Base-by-base conservation (phyloP, 2,888 invertebrate genomes). In the Zygothrica quintamaculata region DNA sequence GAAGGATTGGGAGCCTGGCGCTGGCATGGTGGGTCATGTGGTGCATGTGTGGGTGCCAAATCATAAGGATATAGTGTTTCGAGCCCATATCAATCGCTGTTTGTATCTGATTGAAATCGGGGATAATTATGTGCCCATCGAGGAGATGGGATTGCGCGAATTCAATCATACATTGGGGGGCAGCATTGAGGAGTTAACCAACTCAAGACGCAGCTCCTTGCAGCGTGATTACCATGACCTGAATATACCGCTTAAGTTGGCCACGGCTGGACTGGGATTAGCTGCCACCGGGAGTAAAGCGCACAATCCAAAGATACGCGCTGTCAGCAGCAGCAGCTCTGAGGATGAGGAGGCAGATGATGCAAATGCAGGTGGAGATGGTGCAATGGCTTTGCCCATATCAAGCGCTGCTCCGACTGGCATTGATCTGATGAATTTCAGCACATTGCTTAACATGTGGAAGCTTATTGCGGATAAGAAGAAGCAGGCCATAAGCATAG, bases 11-110 rank as follows among this genome's bases (percentile, higher is more conserved):
- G 93, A 95, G 67, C 98, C 98, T 0, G 93, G 94, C 73, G 94
- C 95, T 9, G 98, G 98, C 7, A 98, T 98, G 97, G 97, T 97
- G 84, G 98, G 98, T 64, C 93, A 94, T 93, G 96, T 97, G 51
- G 97, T 98, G 7, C 98, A 99, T 91, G 95, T 96, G 74, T 99
- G 99, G 98, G 94, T 95, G 31, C 99, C 98, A 0, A 96, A 95
- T 91, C 98, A 99, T 92, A 94, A 96, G 50, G 97, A 98, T 89
- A 95, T 95, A 0, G 94, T 94, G 77, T 94, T 95, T 57, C 93
- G 98, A 12, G 98, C 98, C 3, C 97, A 98, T 90, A 96, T 98
- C 11, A 98, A 98, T 92, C 95, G 97, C 84, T 96, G 95, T 48
- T 96, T 99, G 61, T 93, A 98, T 12, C 93, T 99, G 11, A 94